Conservation (phyloP, 2,888 invertebrate genomes). For the Iphiclides podalirius region DNA sequence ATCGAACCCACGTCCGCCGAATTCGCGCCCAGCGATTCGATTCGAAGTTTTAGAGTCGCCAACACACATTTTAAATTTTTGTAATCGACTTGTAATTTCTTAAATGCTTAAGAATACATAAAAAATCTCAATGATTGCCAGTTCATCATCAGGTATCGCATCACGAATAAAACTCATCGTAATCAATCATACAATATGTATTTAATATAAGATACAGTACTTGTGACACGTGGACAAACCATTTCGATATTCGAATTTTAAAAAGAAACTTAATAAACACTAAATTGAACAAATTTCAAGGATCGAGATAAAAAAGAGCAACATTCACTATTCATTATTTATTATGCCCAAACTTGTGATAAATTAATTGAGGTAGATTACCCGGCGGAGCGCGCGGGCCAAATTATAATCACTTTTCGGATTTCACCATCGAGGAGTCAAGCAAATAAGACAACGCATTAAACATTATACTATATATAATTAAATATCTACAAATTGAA, state of each 20-base stretch:
- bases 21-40: too few relatives aligned
- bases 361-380: slow-evolving; percentile 80
- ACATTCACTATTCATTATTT: slow-evolving; percentile 65
- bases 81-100: too few relatives aligned
- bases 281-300: slow-evolving; percentile 70
- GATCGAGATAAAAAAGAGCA: slow-evolving; percentile 55
- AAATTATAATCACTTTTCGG: slow-evolving; percentile 70
- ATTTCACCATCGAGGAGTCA: slow-evolving; percentile 60
- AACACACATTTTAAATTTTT: too few relatives aligned
- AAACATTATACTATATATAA: slow-evolving; percentile 79
- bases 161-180: slow-evolving; percentile 56
- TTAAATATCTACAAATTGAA: slow-evolving; percentile 80
- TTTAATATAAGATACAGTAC: slow-evolving; percentile 79
- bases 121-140: too few relatives aligned
- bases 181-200: slow-evolving; percentile 80
- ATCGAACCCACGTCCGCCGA: too few relatives aligned
- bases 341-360: slow-evolving; percentile 78
- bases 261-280: slow-evolving; percentile 65
- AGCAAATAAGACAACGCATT: slow-evolving; percentile 76
- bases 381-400: slow-evolving; percentile 57
- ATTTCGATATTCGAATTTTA: slow-evolving; percentile 42
- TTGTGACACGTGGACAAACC: slow-evolving; percentile 78
- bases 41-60: too few relatives aligned
- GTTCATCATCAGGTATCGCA: not conserved
- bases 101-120: too few relatives aligned